Conservation (phyloP, 2,113 vertebrate genomes). For the Tonatia bakeri region DNA sequence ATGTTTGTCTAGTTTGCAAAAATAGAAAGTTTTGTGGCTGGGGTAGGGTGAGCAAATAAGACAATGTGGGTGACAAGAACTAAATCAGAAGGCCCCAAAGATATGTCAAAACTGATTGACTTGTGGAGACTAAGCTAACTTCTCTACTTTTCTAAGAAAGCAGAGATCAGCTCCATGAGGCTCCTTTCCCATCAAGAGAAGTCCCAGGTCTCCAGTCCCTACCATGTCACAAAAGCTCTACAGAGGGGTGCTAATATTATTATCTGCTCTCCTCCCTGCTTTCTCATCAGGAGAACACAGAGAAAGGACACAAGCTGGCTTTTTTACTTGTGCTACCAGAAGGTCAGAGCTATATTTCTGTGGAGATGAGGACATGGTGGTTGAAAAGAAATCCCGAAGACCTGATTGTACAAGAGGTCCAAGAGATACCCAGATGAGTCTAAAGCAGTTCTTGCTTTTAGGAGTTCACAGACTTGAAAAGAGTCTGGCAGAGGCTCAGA, state of each 20-base stretch:
- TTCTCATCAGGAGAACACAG: neutral
- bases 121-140: neutral
- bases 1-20: neutral
- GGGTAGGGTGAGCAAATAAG: neutral
- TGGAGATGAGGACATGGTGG: neutral
- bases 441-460: neutral
- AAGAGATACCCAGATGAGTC: neutral
- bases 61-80: neutral
- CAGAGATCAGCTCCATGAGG: neutral
- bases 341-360: neutral
- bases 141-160: neutral
- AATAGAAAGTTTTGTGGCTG: neutral
- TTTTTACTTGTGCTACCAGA: neutral
- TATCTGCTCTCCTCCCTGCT: neutral
- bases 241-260: neutral
- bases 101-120: neutral
- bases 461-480: neutral
- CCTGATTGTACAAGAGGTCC: neutral
- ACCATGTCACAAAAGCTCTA: neutral
- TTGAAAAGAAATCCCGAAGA: neutral
- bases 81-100: neutral
- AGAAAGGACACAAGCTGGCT: neutral
- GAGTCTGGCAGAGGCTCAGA: neutral
- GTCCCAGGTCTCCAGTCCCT: neutral
- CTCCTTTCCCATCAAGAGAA: neutral